Evolutionary conservation across 2,113 vertebrate species (phyloP).

Genomic region (Colinus virginianus): DNA sequence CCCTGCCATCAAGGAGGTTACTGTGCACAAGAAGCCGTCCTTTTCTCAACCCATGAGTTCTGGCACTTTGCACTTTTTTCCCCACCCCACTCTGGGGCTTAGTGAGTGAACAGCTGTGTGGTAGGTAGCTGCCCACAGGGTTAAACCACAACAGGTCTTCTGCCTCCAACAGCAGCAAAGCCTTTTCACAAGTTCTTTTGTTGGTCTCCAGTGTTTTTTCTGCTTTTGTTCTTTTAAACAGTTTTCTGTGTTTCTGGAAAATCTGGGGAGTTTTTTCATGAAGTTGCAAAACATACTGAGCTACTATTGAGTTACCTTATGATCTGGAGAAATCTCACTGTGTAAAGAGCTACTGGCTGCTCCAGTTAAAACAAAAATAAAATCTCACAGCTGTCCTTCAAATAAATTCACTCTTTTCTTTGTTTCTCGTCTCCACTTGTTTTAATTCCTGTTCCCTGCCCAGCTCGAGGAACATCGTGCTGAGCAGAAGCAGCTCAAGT

Average conservation of each 20-base stretch:
- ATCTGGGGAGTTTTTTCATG: not conserved
- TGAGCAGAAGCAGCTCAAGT: constrained; percentile 83
- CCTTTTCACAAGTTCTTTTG: not conserved
- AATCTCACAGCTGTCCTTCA: not conserved
- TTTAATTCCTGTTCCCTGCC: not conserved
- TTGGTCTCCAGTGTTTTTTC: not conserved
- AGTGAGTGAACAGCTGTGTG: not conserved
- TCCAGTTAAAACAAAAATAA: not conserved
- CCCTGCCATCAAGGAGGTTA: not conserved
- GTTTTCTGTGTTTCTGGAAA: not conserved
- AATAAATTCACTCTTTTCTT: not conserved
- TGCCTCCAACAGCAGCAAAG: not conserved
- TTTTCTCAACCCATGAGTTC: not conserved
- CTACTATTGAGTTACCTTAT: not conserved
- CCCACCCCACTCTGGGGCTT: not conserved
- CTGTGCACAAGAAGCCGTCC: not conserved
- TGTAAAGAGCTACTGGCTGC: not conserved
- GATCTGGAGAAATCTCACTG: not conserved
- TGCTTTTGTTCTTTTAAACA: not conserved
- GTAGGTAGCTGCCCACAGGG: not conserved
- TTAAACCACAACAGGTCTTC: not conserved
- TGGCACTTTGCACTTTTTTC: not conserved
- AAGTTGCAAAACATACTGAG: not conserved
- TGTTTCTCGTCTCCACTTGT: not conserved
- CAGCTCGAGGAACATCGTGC: constrained; percentile 84